These are phyloP conservation scores for Darevskia mixta DNA, from an alignment of 2,797 vertebrate genomes.

Conservation along the genomic window DNA sequence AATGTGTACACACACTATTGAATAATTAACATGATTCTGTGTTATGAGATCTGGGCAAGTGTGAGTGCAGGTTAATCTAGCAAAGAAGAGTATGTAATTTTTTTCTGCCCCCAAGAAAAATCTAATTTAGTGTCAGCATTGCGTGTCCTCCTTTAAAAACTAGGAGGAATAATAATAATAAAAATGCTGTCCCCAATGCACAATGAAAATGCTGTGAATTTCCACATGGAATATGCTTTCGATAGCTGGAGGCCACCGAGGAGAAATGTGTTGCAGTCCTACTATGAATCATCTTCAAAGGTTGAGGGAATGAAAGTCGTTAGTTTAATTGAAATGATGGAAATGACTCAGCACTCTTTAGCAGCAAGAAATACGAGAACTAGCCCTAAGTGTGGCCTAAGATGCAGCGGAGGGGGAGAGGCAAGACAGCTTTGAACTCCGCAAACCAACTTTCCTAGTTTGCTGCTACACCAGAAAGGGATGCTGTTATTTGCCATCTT, in stretches of 20 bases:
- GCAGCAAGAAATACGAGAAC: background rate
- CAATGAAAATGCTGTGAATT: conserved; percentile 2
- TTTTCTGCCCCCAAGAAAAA: background rate
- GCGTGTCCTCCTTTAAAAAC: background rate
- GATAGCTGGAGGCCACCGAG: background rate
- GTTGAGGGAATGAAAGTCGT: background rate
- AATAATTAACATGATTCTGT: background rate
- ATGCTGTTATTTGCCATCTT: background rate
- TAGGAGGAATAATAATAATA: background rate
- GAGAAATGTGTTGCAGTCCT: conserved; percentile 1
- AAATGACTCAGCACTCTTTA: background rate
- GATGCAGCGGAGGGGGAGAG: background rate
- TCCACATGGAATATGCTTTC: background rate
- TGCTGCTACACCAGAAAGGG: background rate
- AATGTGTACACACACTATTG: too few relatives aligned
- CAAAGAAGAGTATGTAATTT: background rate
- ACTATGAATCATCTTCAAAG: background rate
- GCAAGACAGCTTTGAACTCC: background rate
- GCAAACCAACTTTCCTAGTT: background rate
- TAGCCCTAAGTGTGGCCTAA: background rate
- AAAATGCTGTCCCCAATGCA: background rate
- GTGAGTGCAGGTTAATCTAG: background rate
- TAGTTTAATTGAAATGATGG: conserved; percentile 5
- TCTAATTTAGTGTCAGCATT: background rate
- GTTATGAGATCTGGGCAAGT: background rate